Evolutionary conservation across 2,888 invertebrate genomes (phyloP).

Genomic region (Camponotus fellah): DNA sequence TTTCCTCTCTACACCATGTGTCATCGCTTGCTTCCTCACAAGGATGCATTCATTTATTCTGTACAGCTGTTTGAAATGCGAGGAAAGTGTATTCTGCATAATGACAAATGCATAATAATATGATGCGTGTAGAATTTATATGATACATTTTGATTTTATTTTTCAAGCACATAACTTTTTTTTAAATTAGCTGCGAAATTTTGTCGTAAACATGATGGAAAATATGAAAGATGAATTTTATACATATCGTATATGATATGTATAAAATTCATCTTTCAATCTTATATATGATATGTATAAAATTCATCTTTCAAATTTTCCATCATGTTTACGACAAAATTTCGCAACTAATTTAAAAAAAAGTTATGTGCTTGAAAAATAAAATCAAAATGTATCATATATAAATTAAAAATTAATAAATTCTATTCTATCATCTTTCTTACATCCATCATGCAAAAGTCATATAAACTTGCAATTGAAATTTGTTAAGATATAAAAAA

Average conservation of each 20-base stretch:
- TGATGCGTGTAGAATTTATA: slow-evolving; percentile 14
- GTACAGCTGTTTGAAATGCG: slow-evolving; percentile 36
- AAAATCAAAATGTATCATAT: too few species aligned
- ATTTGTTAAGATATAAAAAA: neutral
- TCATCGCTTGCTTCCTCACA: slow-evolving; percentile 46
- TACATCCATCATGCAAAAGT: neutral
- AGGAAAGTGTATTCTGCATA: slow-evolving; percentile 22
- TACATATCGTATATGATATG: neutral
- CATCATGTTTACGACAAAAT: too few species aligned
- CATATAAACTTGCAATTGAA: neutral
- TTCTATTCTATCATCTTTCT: neutral
- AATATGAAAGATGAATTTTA: neutral
- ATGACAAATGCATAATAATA: slow-evolving; percentile 38
- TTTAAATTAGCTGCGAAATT: neutral
- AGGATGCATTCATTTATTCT: slow-evolving; percentile 54
- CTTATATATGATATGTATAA: too few species aligned
- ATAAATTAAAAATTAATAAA: neutral
- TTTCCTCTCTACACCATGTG: slow-evolving; percentile 45
- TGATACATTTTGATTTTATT: neutral
- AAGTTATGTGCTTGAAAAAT: too few species aligned
- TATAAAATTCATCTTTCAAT: too few species aligned
- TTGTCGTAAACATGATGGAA: neutral
- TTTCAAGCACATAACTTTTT: neutral
- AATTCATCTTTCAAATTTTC: too few species aligned
- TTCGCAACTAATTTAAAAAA: too few species aligned